Base-by-base conservation (phyloP, 2,113 vertebrate genomes). In the Synodontis membranacea region DNA sequence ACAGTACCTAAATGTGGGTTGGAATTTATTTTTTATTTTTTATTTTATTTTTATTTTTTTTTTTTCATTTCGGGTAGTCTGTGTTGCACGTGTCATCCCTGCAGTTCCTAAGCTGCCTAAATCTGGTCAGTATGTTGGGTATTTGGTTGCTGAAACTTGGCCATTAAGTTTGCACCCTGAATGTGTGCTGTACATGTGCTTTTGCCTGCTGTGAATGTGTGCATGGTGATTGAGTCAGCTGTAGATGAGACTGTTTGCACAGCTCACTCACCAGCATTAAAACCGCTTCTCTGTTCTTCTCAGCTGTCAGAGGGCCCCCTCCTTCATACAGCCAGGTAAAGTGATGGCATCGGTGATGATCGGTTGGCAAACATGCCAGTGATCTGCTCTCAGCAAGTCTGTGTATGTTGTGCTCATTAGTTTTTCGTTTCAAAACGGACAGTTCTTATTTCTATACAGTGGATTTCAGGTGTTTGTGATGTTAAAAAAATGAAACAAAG, bases 261-360 rank as follows among this genome's bases (percentile, higher is more conserved):
- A 25, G 58, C 12, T 70, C 72, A 80, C 31, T 75, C 58, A 31
- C 78, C 79, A 42, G 78, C n/a, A 60, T 91, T 94, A 93, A 94
- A 94, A 88, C 42, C 91, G 52, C 79, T 85, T 92, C 89, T 95
- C n/a, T 94, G 88, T 93, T 92, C 88, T 92, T 89, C 91, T 90
- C 90, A 96, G 95, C 94, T 89, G 85, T 93, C 94, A 86, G 89
- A 91, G 87, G 91, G 79, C 28, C 39, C 82, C 84, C 80, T 92
- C 86, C 90, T 91, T 85, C 91, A 90, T 70, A 74, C 84, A 86
- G 86, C 91, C 93, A 95, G 94, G 94, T 96, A 95, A 95, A 93
- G 72, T 83, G 50, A 83, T 39, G 54, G 1, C 23, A 42, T 4
- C n/a, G n/a, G n/a, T 58, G 37, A 39, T 21, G 9, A 34, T 21